Percentiles rank a stretch among this genome's conserved stretches.
These are phyloP conservation scores for Gavia stellata DNA, from an alignment of 2,113 vertebrate species.

Conservation along the genomic window DNA sequence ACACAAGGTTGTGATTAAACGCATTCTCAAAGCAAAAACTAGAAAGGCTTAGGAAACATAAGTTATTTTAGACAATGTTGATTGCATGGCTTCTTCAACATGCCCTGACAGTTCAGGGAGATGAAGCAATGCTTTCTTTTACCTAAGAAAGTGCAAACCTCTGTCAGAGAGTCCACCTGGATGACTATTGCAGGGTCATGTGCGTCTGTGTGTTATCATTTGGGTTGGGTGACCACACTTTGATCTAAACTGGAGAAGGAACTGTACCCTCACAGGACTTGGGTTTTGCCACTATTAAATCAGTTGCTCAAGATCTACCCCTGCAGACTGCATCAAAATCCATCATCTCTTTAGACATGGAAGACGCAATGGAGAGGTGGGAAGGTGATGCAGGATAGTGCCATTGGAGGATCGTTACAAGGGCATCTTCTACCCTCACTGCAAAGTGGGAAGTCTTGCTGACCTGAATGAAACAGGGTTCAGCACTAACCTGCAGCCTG, in stretches of 20 bases:
- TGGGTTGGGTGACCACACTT: not conserved
- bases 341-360: not conserved
- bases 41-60: not conserved
- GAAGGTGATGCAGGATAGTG: not conserved
- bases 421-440: not conserved
- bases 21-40: not conserved
- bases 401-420: not conserved
- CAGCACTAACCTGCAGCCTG: not conserved
- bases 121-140: not conserved
- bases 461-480: not conserved
- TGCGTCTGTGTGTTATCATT: not conserved
- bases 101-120: not conserved
- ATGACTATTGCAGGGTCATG: fast-evolving
- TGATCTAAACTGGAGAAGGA: not conserved
- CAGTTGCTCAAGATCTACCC: not conserved
- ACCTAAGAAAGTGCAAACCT: not conserved
- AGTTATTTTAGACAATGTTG: not conserved
- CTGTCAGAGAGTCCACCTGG: not conserved
- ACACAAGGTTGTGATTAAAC: not conserved
- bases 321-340: not conserved
- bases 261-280: fast-evolving
- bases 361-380: not conserved
- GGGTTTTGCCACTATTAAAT: not conserved
- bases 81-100: not conserved
- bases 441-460: not conserved